A percentile compares a stretch with the other conserved stretches of the same genome.
phyloP scores from a whole-genome alignment of 2,113 vertebrate genomes.

The Parus major region DNA sequence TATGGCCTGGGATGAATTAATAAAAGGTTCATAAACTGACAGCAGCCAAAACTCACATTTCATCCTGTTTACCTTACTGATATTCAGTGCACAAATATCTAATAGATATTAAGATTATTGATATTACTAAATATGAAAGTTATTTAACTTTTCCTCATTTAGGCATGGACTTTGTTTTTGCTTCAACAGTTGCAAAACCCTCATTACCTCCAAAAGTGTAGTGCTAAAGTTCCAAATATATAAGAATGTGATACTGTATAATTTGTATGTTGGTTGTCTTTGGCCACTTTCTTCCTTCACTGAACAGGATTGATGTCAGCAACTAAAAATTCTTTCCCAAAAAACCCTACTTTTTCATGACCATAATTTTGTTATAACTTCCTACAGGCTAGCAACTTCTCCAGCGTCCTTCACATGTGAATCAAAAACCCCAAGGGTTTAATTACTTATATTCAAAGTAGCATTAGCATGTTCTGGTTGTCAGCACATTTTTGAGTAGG shows the following conservation, averaged over 20 bases:
- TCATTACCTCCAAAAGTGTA: not conserved
- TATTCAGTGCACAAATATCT: not conserved
- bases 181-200: not conserved
- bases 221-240: not conserved
- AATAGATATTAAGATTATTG: not conserved
- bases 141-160: not conserved
- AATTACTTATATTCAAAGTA: not conserved
- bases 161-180: not conserved
- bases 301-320: not conserved
- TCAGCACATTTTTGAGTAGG: not conserved
- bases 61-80: not conserved
- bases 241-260: not conserved
- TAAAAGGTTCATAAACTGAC: not conserved
- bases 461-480: not conserved
- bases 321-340: not conserved
- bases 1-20: not conserved
- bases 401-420: not conserved
- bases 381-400: not conserved
- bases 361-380: not conserved
- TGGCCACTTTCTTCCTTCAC: not conserved
- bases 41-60: not conserved
- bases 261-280: conserved; percentile 21
- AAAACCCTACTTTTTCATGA: not conserved
- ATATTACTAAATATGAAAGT: not conserved
- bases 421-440: not conserved